phyloP scores from a whole-genome alignment of 2,113 vertebrate genomes.

The Thermophis baileyi region DNA sequence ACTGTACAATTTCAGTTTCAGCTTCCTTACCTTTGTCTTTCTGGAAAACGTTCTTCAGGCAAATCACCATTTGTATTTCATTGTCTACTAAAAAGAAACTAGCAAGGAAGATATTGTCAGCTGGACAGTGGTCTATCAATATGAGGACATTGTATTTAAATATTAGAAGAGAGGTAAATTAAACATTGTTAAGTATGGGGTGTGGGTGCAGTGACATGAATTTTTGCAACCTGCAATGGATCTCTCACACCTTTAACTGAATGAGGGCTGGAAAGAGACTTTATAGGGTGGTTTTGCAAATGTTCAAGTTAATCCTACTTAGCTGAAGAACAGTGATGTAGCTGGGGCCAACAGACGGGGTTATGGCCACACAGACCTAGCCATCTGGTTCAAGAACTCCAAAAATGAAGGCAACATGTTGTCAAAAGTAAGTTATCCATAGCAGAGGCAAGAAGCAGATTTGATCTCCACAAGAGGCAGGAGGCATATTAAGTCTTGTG shows the following conservation, averaged over 20 bases:
- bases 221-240: neutral
- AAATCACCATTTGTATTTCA: constrained; percentile 55
- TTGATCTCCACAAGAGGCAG: neutral
- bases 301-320: neutral
- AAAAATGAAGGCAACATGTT: neutral
- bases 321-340: neutral
- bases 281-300: neutral
- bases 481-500: neutral
- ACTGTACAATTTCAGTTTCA: constrained; percentile 61
- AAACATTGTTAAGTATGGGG: constrained; percentile 33
- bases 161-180: constrained; percentile 38
- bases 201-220: neutral
- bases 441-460: neutral
- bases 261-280: neutral
- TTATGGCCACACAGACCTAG: neutral
- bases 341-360: neutral
- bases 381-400: neutral
- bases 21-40: constrained; percentile 53
- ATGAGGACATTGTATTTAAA: constrained; percentile 40
- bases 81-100: constrained; percentile 42
- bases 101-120: constrained; percentile 55
- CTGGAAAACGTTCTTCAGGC: constrained; percentile 56
- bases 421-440: neutral
- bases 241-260: neutral
- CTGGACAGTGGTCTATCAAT: constrained; percentile 45